Percentiles rank a stretch among this genome's conserved stretches.
Conservation (phyloP, 2,113 vertebrate species). For the Equus przewalskii region DNA sequence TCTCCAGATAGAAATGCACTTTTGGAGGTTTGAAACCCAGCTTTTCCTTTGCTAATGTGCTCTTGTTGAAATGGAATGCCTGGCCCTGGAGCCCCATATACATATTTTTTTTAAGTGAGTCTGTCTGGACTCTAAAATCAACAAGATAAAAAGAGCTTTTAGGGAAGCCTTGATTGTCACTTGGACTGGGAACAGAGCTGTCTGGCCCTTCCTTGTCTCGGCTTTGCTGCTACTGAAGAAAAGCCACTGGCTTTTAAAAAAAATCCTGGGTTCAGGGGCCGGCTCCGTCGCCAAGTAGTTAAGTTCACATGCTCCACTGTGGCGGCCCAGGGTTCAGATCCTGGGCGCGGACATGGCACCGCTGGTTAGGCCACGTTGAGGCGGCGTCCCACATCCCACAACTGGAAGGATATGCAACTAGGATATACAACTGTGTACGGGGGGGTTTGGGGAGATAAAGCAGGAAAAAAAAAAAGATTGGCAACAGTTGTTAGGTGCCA, state of each 20-base stretch:
- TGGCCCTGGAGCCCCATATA: not conserved
- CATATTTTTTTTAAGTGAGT: not conserved
- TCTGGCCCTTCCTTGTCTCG: not conserved
- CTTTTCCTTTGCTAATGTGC: not conserved
- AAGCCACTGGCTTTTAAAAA: not conserved
- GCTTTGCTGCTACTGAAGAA: constrained; percentile 22
- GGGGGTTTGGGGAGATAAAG: too few relatives aligned
- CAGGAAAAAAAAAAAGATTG: too few relatives aligned
- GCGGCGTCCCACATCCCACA: too few relatives aligned
- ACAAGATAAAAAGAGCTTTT: not conserved
- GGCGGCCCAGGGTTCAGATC: too few relatives aligned
- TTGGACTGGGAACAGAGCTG: not conserved
- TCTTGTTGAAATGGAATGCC: constrained; percentile 18
- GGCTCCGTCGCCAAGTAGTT: too few relatives aligned
- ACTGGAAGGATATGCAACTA: too few relatives aligned
- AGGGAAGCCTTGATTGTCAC: not conserved
- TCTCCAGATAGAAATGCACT: not conserved
- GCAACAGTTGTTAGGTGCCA: too few relatives aligned
- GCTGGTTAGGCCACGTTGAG: too few relatives aligned
- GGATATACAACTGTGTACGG: too few relatives aligned
- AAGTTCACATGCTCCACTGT: too few relatives aligned
- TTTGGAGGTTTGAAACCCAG: not conserved
- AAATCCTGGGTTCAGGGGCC: not conserved
- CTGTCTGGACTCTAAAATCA: not conserved
- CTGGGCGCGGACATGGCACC: too few relatives aligned